These are phyloP conservation scores for Trachythela sp. DNA, from an alignment of 64 coral and sea anemone genomes.

Conservation along the genomic window DNA sequence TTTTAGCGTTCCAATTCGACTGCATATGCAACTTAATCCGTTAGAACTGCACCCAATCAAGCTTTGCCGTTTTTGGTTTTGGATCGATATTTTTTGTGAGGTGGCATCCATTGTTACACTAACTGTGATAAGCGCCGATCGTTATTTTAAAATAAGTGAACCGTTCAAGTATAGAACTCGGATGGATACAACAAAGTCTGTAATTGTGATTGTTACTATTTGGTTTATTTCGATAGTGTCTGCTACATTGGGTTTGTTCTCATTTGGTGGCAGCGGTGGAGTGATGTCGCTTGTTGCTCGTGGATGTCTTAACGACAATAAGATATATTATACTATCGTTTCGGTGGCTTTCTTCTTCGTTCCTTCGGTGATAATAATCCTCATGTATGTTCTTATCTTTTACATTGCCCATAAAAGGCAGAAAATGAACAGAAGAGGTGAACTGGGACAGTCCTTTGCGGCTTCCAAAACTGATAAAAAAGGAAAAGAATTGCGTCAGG, in stretches of 20 bases:
- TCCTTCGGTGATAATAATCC: background rate
- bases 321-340: slow-evolving; percentile 5
- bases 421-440: background rate
- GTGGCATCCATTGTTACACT: slow-evolving; percentile 28
- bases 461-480: background rate
- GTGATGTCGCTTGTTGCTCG: background rate
- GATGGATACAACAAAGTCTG: slow-evolving; percentile 13
- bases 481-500: background rate
- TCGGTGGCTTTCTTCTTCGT: slow-evolving; percentile 18
- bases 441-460: background rate
- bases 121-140: slow-evolving; percentile 22
- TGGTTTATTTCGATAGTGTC: slow-evolving; percentile 31
- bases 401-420: slow-evolving; percentile 6
- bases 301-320: slow-evolving; percentile 38
- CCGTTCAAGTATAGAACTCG: slow-evolving; percentile 43
- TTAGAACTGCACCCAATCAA: background rate
- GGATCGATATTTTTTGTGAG: slow-evolving; percentile 34
- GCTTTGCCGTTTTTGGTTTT: slow-evolving; percentile 29
- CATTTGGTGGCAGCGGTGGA: slow-evolving; percentile 29
- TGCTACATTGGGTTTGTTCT: slow-evolving; percentile 32
- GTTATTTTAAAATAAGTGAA: slow-evolving; percentile 27
- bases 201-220: slow-evolving; percentile 22
- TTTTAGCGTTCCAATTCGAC: slow-evolving; percentile 27
- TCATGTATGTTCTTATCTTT: slow-evolving; percentile 9
- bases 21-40: background rate